Conservation (phyloP, 1,140 invertebrate species). For the Scaptomyza pallida region DNA sequence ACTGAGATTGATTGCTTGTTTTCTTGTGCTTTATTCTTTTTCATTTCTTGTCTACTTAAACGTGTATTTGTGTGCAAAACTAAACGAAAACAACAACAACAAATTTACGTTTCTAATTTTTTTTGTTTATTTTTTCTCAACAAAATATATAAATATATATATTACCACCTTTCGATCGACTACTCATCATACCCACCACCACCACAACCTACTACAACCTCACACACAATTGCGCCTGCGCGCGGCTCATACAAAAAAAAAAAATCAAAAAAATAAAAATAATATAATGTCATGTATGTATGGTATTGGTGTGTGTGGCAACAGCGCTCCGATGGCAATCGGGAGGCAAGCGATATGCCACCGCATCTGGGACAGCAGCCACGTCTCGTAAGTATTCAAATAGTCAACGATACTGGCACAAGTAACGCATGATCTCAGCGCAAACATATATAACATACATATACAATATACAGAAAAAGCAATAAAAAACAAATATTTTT, state of each 20-base stretch:
- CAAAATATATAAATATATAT: background rate
- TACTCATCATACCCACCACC: conserved; percentile 75
- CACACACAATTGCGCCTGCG: conserved; percentile 54
- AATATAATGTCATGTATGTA: conserved; percentile 38
- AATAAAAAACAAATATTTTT: background rate
- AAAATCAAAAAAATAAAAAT: too few relatives aligned
- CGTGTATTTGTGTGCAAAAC: conserved; percentile 18
- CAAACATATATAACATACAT: conserved; percentile 4
- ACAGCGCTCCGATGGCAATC: conserved; percentile 76
- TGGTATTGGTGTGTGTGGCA: conserved; percentile 29
- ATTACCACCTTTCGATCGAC: conserved; percentile 69
- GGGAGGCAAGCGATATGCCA: conserved; percentile 79
- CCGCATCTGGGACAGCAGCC: conserved; percentile 75
- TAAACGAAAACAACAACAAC: conserved; percentile 30
- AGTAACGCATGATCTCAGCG: conserved; percentile 61
- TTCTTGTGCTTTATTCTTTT: conserved; percentile 29
- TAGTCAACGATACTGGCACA: conserved; percentile 58
- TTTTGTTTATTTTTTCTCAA: conserved; percentile 70
- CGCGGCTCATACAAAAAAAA: conserved; percentile 38
- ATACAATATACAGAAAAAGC: background rate
- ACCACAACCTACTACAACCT: conserved; percentile 58
- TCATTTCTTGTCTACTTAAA: conserved; percentile 12
- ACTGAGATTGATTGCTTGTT: conserved; percentile 39
- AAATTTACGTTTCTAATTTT: conserved; percentile 72
- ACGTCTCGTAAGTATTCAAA: conserved; percentile 76